Evolutionary conservation across 2,888 invertebrate genomes (phyloP).

Genomic region (Criorhina ranunculi): DNA sequence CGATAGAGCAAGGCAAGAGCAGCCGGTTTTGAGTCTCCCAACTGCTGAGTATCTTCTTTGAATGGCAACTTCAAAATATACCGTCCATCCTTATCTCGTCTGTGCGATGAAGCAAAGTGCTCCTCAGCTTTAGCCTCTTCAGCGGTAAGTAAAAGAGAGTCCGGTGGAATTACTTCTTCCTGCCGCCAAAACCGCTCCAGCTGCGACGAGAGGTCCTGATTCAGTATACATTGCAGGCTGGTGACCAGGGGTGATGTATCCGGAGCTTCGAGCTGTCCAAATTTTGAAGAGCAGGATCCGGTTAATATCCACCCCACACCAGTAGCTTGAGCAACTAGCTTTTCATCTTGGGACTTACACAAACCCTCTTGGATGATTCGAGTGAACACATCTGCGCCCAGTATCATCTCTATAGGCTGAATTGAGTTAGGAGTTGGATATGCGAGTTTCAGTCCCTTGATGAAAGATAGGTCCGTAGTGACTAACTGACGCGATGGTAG

Average conservation of each 20-base stretch:
- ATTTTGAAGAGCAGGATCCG: background rate
- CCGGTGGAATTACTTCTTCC: background rate
- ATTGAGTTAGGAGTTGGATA: too few relatives aligned
- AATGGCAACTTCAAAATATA: background rate
- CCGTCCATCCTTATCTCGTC: background rate
- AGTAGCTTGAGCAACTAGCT: background rate
- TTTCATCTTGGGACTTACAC: background rate
- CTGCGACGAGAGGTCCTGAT: background rate
- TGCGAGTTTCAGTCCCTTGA: too few relatives aligned
- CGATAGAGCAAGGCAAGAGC: too few relatives aligned
- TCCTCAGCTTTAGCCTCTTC: background rate
- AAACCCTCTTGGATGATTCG: background rate
- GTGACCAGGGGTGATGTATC: background rate
- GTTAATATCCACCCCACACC: constrained; percentile 1
- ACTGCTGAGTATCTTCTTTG: background rate
- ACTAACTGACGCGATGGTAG: background rate
- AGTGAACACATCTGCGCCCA: too few relatives aligned
- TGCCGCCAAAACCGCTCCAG: too few relatives aligned
- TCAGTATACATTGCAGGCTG: background rate
- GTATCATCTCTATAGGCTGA: too few relatives aligned
- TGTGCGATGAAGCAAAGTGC: background rate
- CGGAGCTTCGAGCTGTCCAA: background rate
- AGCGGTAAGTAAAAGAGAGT: background rate
- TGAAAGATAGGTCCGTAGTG: background rate
- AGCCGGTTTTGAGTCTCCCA: background rate